Percentiles rank a stretch among this genome's conserved stretches.
Conservation (phyloP, 2,888 invertebrate species). For the Deroplatys truncata region DNA sequence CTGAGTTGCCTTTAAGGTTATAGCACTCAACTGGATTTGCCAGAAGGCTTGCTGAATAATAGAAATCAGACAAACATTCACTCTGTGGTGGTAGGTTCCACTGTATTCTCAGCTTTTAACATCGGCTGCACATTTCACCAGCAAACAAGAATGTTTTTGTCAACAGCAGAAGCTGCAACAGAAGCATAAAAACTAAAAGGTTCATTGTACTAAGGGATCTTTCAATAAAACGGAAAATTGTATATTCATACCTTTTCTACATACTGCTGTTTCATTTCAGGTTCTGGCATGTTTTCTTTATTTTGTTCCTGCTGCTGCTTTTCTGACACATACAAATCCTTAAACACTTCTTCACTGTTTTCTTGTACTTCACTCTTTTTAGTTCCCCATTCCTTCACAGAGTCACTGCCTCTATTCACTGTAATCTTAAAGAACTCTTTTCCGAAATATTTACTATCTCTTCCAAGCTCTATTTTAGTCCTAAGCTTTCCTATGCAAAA, state of each 20-base stretch:
- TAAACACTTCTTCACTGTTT: not conserved
- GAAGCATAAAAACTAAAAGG: no score
- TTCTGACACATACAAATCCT: not conserved
- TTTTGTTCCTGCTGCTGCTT: not conserved
- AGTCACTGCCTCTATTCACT: not conserved
- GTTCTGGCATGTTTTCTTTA: not conserved
- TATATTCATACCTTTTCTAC: not conserved
- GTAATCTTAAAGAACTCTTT: constrained; percentile 47
- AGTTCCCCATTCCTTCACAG: not conserved
- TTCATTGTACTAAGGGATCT: not conserved
- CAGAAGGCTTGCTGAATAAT: no score
- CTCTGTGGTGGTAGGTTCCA: no score
- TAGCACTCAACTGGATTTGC: no score
- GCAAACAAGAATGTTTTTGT: no score
- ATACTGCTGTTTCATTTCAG: not conserved
- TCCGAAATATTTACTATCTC: constrained; percentile 49
- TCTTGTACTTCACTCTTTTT: not conserved
- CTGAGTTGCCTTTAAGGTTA: no score
- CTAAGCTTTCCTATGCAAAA: constrained; percentile 48
- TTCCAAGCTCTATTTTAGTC: constrained; percentile 48
- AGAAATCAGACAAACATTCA: no score
- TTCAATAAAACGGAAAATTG: not conserved
- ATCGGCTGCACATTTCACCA: no score
- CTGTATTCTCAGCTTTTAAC: no score
- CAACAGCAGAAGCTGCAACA: no score